A percentile compares a stretch with the other conserved stretches of the same genome.
These are phyloP conservation scores for Microtus richardsoni DNA, from an alignment of 2,113 vertebrate species.

Conservation along the genomic window DNA sequence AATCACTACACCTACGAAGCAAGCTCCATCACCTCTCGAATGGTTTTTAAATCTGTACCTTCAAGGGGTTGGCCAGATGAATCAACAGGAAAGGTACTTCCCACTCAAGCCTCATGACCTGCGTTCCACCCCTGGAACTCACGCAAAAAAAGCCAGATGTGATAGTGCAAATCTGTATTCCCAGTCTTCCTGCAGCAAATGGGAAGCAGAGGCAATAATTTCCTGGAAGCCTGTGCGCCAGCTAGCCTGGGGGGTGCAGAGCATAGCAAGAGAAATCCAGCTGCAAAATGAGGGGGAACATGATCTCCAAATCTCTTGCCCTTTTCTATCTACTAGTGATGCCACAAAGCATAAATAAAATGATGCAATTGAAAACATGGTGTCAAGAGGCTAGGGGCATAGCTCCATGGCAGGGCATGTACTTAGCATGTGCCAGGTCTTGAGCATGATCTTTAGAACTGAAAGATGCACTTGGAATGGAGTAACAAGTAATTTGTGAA, in stretches of 20 bases:
- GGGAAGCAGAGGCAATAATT: not conserved
- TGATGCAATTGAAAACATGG: not conserved
- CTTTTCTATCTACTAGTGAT: not conserved
- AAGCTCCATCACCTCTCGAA: not conserved
- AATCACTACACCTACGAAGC: not conserved
- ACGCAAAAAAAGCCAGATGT: not conserved
- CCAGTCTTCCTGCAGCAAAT: not conserved
- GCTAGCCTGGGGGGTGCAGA: not conserved
- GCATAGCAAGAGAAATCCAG: not conserved
- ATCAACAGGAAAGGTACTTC: not conserved
- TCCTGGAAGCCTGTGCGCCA: not conserved
- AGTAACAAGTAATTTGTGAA: not conserved
- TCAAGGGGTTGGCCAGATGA: not conserved
- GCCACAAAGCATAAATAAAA: slow-evolving; percentile 7
- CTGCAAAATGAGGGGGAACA: not conserved
- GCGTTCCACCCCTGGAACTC: not conserved
- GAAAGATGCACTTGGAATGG: fast-evolving
- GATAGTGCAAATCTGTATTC: not conserved
- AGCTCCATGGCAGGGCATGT: not conserved
- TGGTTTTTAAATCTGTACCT: not conserved
- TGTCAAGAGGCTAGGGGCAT: not conserved
- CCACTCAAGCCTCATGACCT: not conserved
- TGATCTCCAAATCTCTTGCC: not conserved
- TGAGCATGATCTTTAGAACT: not conserved
- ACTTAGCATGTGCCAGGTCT: not conserved